Conservation (phyloP, 2,797 vertebrate species). For the Erpetoichthys calabaricus region DNA sequence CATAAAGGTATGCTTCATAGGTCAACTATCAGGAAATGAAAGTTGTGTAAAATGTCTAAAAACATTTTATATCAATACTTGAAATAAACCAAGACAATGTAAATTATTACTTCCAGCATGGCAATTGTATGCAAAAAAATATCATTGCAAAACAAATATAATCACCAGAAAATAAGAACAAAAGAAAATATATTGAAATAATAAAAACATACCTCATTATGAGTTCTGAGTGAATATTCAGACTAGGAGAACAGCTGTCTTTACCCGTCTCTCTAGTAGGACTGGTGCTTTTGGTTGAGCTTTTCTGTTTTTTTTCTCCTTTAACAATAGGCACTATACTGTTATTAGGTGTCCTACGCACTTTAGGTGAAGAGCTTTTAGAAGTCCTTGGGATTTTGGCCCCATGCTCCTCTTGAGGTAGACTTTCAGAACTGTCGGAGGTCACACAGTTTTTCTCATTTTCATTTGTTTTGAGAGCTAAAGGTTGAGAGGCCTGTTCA, state of each 20-base stretch:
- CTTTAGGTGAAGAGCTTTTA: constrained; percentile 48
- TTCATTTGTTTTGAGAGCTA: constrained; percentile 24
- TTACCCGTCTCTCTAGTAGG: constrained; percentile 37
- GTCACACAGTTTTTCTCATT: constrained; percentile 32
- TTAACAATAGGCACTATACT: constrained; percentile 34
- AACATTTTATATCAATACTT: too few relatives aligned
- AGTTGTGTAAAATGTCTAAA: too few relatives aligned
- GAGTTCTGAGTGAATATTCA: constrained; percentile 44
- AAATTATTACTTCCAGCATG: too few relatives aligned
- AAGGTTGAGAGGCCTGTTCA: constrained; percentile 28
- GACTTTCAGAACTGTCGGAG: constrained; percentile 28
- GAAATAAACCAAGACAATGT: too few relatives aligned
- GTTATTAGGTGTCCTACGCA: constrained; percentile 32
- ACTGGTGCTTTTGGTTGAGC: constrained; percentile 41
- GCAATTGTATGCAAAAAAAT: too few relatives aligned
- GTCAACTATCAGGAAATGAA: too few relatives aligned
- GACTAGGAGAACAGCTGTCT: constrained; percentile 28
- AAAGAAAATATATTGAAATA: neutral
- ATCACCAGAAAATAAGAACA: neutral
- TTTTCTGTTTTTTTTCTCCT: constrained; percentile 51
- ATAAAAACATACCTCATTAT: constrained; percentile 36
- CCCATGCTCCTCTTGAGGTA: constrained; percentile 56
- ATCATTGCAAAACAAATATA: too few relatives aligned
- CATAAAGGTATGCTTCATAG: too few relatives aligned
- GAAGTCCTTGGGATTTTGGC: constrained; percentile 32